phyloP scores from a whole-genome alignment of 2,888 invertebrate genomes.

The Epistrophe grossulariae region DNA sequence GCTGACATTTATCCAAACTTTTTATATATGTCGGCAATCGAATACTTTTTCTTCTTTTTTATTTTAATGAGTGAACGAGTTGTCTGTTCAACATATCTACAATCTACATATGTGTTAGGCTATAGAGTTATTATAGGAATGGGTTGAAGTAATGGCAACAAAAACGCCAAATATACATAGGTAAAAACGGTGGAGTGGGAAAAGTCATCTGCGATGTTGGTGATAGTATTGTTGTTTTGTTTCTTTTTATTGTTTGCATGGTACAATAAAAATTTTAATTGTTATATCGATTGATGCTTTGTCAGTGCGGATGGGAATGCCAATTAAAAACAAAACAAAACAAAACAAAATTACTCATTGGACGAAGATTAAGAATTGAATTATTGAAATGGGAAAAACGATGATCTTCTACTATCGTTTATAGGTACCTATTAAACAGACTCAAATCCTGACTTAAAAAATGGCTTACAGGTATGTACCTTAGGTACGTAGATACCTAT shows the following conservation, averaged over 20 bases:
- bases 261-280: slow-evolving; percentile 61
- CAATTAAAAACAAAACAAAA: neutral
- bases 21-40: slow-evolving; percentile 44
- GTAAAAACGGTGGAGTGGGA: neutral
- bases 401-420: neutral
- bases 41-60: slow-evolving; percentile 26
- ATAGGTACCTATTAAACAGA: too few species aligned
- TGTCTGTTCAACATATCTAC: slow-evolving; percentile 41
- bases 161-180: slow-evolving; percentile 31
- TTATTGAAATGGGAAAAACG: neutral
- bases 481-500: too few species aligned
- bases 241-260: slow-evolving; percentile 55
- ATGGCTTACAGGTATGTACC: too few species aligned
- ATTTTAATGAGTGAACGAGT: slow-evolving; percentile 53
- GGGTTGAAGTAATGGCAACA: slow-evolving; percentile 49
- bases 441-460: too few species aligned
- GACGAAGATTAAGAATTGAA: neutral
- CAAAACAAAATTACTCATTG: neutral
- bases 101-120: slow-evolving; percentile 46
- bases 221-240: slow-evolving; percentile 27
- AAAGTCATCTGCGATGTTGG: slow-evolving; percentile 51
- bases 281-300: slow-evolving; percentile 65
- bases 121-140: slow-evolving; percentile 18
- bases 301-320: neutral
- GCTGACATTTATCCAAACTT: slow-evolving; percentile 70